Evolutionary conservation across 2,113 vertebrate genomes (phyloP).

Genomic region (Aptenodytes patagonicus): DNA sequence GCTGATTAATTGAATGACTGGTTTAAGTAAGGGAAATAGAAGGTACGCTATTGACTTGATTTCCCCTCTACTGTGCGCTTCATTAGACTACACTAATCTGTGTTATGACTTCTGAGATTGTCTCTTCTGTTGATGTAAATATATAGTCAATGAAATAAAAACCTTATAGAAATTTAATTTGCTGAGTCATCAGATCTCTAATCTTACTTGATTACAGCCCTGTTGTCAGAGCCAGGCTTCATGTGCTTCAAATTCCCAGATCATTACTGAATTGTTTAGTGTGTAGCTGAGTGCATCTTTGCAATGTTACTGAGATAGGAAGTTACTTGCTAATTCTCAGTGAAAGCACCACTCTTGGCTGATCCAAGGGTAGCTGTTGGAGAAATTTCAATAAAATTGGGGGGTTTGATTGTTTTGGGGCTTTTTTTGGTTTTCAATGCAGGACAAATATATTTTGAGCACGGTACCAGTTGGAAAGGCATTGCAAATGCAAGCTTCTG

Average conservation of each 20-base stretch:
- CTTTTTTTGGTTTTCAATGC: not conserved
- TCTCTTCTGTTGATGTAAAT: not conserved
- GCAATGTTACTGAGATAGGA: not conserved
- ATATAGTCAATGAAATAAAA: not conserved
- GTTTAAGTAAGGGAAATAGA: not conserved
- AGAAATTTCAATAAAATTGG: not conserved
- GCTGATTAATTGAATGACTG: not conserved
- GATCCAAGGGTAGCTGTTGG: not conserved
- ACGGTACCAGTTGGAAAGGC: not conserved
- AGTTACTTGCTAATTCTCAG: not conserved
- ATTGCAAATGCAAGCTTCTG: not conserved
- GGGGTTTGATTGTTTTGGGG: not conserved
- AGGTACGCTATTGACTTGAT: not conserved
- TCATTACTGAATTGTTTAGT: not conserved
- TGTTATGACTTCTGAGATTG: not conserved
- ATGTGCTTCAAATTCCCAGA: not conserved
- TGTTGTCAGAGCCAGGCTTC: not conserved
- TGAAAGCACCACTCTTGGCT: not conserved
- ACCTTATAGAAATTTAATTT: not conserved
- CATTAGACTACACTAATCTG: not conserved
- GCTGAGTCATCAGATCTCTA: not conserved
- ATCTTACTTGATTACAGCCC: not conserved
- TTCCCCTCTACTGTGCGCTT: not conserved
- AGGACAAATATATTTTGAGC: not conserved
- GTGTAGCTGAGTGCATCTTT: not conserved